phyloP scores from a whole-genome alignment of 2,888 invertebrate genomes.

The Drosophila anceps region DNA sequence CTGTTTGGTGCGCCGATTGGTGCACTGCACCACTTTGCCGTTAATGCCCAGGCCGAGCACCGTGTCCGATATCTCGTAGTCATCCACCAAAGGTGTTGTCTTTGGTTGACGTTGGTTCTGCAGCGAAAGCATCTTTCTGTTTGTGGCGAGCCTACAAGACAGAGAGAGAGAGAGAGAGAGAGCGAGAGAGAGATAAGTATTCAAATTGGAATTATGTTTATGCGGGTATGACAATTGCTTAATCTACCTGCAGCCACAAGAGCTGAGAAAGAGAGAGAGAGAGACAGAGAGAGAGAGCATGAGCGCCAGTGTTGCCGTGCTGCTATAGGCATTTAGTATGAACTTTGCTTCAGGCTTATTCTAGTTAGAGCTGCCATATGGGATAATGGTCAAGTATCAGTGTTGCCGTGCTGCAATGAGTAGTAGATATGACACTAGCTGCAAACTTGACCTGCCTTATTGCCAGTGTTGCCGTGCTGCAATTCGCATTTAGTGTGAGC shows the following conservation, averaged over 20 bases:
- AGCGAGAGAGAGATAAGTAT: not conserved
- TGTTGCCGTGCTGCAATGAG: not conserved
- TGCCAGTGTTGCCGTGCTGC: not conserved
- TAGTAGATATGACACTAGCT: not conserved
- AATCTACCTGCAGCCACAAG: not conserved
- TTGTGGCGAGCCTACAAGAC: constrained; percentile 16
- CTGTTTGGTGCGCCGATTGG: constrained; percentile 89
- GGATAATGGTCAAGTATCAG: not conserved
- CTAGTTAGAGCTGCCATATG: not conserved
- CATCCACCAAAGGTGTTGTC: constrained; percentile 93
- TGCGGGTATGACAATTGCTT: constrained; percentile 1
- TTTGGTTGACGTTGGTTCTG: constrained; percentile 87
- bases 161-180: not conserved
- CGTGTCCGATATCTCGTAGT: constrained; percentile 96
- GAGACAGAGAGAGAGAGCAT: not conserved
- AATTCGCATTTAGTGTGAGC: not conserved
- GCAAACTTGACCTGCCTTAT: too few relatives aligned
- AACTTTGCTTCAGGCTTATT: not conserved
- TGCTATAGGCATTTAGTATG: not conserved
- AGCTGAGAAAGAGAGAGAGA: not conserved
- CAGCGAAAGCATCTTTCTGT: constrained; percentile 62
- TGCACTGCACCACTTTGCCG: constrained; percentile 99
- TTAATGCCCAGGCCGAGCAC: constrained; percentile 99
- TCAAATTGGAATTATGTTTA: not conserved
- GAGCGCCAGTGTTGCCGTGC: not conserved